Base-by-base conservation (phyloP, 2,797 vertebrate species). In the Gephyroberyx darwinii region DNA sequence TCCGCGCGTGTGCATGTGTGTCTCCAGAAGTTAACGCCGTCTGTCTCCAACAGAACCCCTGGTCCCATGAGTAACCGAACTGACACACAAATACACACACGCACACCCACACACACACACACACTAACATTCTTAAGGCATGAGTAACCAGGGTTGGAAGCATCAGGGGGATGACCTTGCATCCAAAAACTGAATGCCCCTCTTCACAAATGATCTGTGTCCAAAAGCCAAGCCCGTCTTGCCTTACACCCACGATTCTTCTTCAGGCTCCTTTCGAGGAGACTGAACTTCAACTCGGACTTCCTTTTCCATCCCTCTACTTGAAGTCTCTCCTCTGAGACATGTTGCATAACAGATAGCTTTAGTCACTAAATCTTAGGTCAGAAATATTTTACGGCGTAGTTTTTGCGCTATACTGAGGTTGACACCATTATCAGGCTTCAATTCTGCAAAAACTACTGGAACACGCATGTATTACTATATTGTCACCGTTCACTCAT, bases 41-140 rank as follows among this genome's bases (percentile, higher is more conserved):
- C 86, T 71, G 60, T 87, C 81, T 90, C 75, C 66, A 55, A 85
- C 84, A 86, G 76, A 83, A 88, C 84, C 88, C 74, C 76, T 74
- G 81, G 85, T 85, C 84, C 86, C 84, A 85, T 91, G 92, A 91
- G 88, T 86, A 91, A 90, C 76, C 79, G 37, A 48, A 77, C 71
- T 76, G 75, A 83, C 77, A 71, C 74, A 53, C 33, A 20, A 35
- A 81, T 62, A 72, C 35, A 74, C 47, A 77, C 41, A 53, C 19
- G 41, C 31, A 69, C 48, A 65, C 77, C 54, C 74, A 79, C 77
- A 16, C 9, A 14, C 55, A 41, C 33, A 53, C 57, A 71, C 57
- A 60, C 64, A 72, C 61, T 39, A 79, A 78, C 47, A 68, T 74
- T 84, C 68, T 84, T 52, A 65, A 86, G 76, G 81, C 84, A 61